Base-by-base conservation (phyloP, 2,888 invertebrate genomes). In the Ennomos erosarius region DNA sequence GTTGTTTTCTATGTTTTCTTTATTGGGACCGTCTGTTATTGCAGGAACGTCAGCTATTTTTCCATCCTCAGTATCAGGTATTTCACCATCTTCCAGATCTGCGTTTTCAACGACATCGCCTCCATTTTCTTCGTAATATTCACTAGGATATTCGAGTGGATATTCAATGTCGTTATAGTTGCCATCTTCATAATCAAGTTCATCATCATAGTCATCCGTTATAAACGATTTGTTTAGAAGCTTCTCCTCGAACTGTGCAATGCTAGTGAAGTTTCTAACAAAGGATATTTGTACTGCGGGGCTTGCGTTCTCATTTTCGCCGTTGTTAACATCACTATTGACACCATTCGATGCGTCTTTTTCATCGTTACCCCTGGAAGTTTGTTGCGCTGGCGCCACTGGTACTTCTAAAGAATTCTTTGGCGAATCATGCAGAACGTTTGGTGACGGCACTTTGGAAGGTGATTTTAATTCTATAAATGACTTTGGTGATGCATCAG, bases 121-220 rank as follows among this genome's bases (percentile, higher is more conserved):
- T 47, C 66, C 68, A 55, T 62, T 64, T 44, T 69, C 65, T 34
- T 70, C 65, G 51, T 68, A 59, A 46, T 46, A 10, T 10, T 64
- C 58, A 47, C 71, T 67, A 37, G 56, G 33, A 34, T 50, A 57
- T 26, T 62, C 53, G 1, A 35, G 12, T 9, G 36, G 12, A 47
- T 64, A 69, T 55, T 61, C 68, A 39, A 62, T 55, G 10, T 69
- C 67, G 44, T 67, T 67, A 64, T 66, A 68, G 55, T 71, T 63
- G 13, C 70, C 68, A 48, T 67, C 57, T 10, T 67, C 58, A 42
- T 73, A 65, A 26, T 26, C 26, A 26, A 26, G 26, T 57, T 62
- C 64, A 36, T 67, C 65, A 16, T 71, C 65, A 52, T 68, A 59
- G 16, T 43, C 26, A 33, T 67, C 56, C 68, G 38, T 42, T 5